Evolutionary conservation across 2,797 vertebrate species (phyloP).

Genomic region (Vultur gryphus): DNA sequence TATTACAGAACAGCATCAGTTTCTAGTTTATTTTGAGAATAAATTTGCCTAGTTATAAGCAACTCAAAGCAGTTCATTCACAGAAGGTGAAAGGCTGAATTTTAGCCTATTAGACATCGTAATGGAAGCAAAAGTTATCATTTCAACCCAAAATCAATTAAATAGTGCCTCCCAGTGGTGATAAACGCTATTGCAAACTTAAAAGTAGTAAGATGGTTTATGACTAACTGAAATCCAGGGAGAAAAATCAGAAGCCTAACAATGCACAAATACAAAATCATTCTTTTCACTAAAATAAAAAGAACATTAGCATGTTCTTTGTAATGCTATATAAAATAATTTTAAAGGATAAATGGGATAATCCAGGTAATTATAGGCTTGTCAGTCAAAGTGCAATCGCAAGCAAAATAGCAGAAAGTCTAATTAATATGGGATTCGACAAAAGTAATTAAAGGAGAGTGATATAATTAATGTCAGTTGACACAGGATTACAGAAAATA

Average conservation of each 20-base stretch:
- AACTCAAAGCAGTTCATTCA: slow-evolving; percentile 20
- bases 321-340: neutral
- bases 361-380: neutral
- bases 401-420: neutral
- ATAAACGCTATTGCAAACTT: neutral
- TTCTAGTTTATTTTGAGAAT: slow-evolving; percentile 45
- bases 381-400: neutral
- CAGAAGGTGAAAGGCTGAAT: neutral
- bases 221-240: neutral
- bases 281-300: neutral
- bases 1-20: neutral
- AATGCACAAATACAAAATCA: neutral
- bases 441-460: neutral
- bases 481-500: neutral
- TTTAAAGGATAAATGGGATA: neutral
- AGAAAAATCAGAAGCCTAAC: neutral
- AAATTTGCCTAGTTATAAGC: slow-evolving; percentile 15
- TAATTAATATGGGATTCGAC: neutral
- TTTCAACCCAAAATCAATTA: slow-evolving; percentile 16
- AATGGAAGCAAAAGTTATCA: neutral
- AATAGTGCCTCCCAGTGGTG: slow-evolving; percentile 64
- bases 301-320: neutral
- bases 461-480: neutral
- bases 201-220: neutral
- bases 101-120: neutral